phyloP scores from a whole-genome alignment of 2,888 invertebrate species.

The Agrenia bidenticulata region DNA sequence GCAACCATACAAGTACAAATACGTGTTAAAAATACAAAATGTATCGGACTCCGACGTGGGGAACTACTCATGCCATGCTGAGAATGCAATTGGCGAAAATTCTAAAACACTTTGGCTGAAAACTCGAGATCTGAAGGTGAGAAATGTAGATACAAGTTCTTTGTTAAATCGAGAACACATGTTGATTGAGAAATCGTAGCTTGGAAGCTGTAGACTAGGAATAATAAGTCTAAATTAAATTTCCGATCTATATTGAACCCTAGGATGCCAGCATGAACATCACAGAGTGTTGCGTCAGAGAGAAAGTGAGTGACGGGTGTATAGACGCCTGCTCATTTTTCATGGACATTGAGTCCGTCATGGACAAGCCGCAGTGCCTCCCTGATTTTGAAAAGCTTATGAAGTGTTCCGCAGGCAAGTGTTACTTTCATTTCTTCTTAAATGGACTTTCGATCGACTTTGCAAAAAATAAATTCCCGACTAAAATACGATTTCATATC shows the following conservation, averaged over 20 bases:
- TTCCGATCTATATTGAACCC: slow-evolving; percentile 36
- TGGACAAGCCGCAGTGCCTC: slow-evolving; percentile 77
- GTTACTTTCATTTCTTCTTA: too few relatives aligned
- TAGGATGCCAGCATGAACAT: slow-evolving; percentile 68
- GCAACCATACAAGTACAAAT: slow-evolving; percentile 70
- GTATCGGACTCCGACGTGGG: slow-evolving; percentile 71
- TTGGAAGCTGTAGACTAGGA: background rate
- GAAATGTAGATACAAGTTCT: background rate
- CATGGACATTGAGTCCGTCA: slow-evolving; percentile 77
- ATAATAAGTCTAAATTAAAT: background rate
- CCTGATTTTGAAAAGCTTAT: slow-evolving; percentile 81
- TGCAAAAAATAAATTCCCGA: too few relatives aligned
- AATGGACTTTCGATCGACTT: too few relatives aligned
- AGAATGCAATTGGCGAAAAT: slow-evolving; percentile 71
- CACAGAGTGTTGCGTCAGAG: slow-evolving; percentile 75
- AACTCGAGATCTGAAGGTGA: slow-evolving; percentile 43
- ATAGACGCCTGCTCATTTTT: slow-evolving; percentile 82
- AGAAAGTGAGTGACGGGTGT: slow-evolving; percentile 76
- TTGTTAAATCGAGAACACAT: background rate
- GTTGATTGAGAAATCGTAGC: background rate
- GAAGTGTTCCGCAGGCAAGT: slow-evolving; percentile 74
- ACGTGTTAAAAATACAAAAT: slow-evolving; percentile 73
- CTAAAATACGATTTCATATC: too few relatives aligned
- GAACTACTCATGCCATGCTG: slow-evolving; percentile 81
- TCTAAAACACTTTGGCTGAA: slow-evolving; percentile 51